Percentiles rank a stretch among this genome's conserved stretches.
Evolutionary conservation across 2,888 invertebrate genomes (phyloP).

Genomic region (Tillus elongatus): DNA sequence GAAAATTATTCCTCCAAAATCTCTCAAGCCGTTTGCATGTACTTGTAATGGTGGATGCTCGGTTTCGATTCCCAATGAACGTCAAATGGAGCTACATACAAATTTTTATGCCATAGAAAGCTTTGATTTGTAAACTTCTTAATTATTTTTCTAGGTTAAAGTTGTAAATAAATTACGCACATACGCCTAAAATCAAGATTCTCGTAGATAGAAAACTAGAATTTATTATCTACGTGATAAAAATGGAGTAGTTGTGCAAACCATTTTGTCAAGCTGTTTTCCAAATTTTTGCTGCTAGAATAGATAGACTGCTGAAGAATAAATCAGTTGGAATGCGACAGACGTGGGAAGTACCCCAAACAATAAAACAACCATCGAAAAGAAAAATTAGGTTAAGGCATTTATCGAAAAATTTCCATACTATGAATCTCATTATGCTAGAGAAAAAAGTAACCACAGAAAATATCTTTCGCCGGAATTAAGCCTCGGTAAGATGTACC

Average conservation of each 20-base stretch:
- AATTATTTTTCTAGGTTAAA: too few relatives aligned
- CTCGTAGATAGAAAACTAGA: conserved; percentile 8
- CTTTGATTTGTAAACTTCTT: too few relatives aligned
- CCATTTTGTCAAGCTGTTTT: conserved; percentile 9
- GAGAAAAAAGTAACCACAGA: too few relatives aligned
- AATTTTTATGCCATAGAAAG: conserved; percentile 5
- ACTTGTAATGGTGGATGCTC: conserved; percentile 4
- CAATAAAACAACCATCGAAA: too few relatives aligned
- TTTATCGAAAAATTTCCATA: conserved; percentile 10
- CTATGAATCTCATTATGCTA: conserved; percentile 10
- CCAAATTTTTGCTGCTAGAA: too few relatives aligned
- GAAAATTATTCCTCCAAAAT: too few relatives aligned
- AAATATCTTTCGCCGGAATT: too few relatives aligned
- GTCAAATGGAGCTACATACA: conserved; percentile 7
- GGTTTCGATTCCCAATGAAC: too few relatives aligned
- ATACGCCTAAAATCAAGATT: conserved; percentile 6
- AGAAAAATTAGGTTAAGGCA: conserved; percentile 9
- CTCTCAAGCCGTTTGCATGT: conserved; percentile 1
- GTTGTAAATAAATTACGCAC: conserved; percentile 8
- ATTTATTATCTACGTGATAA: conserved; percentile 7
- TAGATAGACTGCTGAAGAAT: too few relatives aligned
- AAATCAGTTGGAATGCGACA: too few relatives aligned
- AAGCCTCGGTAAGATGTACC: too few relatives aligned
- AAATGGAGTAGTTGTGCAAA: conserved; percentile 10
- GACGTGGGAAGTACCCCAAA: too few relatives aligned